Conservation (phyloP, 2,113 vertebrate species). For the Cavia porcellus region DNA sequence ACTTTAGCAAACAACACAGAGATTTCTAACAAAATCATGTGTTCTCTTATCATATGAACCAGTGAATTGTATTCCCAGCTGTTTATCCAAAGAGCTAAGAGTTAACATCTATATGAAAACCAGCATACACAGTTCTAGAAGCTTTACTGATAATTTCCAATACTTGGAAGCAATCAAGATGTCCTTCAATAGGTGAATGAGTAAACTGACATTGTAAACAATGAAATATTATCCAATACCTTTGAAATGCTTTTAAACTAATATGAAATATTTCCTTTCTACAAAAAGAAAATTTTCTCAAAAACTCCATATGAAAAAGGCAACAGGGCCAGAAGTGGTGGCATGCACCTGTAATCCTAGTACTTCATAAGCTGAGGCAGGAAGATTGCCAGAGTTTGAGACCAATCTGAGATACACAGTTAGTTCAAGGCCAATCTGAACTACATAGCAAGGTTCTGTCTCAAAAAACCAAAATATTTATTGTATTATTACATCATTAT, state of each 20-base stretch:
- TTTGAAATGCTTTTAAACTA: conserved; percentile 41
- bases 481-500: not conserved
- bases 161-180: conserved; percentile 7
- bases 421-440: not conserved
- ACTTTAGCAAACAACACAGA: not conserved
- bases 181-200: not conserved
- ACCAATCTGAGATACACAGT: not conserved
- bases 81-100: not conserved
- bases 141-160: not conserved
- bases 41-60: not conserved
- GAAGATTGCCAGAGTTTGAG: not conserved
- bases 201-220: not conserved
- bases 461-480: not conserved
- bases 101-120: not conserved
- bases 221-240: not conserved
- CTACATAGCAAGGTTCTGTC: not conserved
- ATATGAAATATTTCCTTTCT: not conserved
- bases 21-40: not conserved
- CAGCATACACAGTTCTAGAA: not conserved
- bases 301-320: not conserved
- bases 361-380: not conserved
- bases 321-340: not conserved
- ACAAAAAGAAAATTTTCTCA: not conserved
- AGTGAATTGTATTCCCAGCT: not conserved
- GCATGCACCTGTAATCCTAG: not conserved